Percentiles rank a stretch among this genome's conserved stretches.
These are phyloP conservation scores for Melangyna quadrimaculata DNA, from an alignment of 2,888 invertebrate genomes.

Conservation along the genomic window DNA sequence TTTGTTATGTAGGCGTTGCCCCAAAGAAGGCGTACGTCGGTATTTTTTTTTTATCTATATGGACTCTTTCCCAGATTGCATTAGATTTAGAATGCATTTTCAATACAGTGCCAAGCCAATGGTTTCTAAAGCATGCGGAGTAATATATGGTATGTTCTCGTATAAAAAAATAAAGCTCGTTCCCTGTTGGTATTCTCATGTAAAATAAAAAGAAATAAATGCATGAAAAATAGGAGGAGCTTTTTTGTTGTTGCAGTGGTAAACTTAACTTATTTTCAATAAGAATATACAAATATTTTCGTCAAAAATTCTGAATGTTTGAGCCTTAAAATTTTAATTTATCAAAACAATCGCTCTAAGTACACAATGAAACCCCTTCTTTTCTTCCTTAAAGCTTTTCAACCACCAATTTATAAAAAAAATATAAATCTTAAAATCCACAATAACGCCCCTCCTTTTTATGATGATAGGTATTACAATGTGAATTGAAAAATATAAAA, in stretches of 20 bases:
- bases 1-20: slow-evolving; percentile 31
- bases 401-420: slow-evolving; percentile 6
- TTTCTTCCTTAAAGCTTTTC: slow-evolving; percentile 8
- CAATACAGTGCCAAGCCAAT: slow-evolving; percentile 21
- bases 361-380: neutral
- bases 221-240: slow-evolving; percentile 48
- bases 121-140: slow-evolving; percentile 36
- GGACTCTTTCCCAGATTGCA: neutral
- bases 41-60: neutral
- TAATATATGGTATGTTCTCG: slow-evolving; percentile 6
- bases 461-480: slow-evolving; percentile 46
- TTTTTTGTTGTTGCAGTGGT: slow-evolving; percentile 14
- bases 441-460: slow-evolving; percentile 28
- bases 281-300: too few relatives aligned
- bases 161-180: slow-evolving; percentile 43
- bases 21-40: slow-evolving; percentile 30
- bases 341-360: neutral
- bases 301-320: neutral
- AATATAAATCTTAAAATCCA: slow-evolving; percentile 50
- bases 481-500: slow-evolving; percentile 19
- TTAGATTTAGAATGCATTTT: slow-evolving; percentile 37
- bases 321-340: neutral
- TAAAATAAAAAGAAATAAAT: slow-evolving; percentile 33
- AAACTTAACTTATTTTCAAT: too few relatives aligned
- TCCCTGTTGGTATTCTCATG: slow-evolving; percentile 27